phyloP scores from a whole-genome alignment of 1,140 invertebrate genomes.

The Papilio polyxenes region DNA sequence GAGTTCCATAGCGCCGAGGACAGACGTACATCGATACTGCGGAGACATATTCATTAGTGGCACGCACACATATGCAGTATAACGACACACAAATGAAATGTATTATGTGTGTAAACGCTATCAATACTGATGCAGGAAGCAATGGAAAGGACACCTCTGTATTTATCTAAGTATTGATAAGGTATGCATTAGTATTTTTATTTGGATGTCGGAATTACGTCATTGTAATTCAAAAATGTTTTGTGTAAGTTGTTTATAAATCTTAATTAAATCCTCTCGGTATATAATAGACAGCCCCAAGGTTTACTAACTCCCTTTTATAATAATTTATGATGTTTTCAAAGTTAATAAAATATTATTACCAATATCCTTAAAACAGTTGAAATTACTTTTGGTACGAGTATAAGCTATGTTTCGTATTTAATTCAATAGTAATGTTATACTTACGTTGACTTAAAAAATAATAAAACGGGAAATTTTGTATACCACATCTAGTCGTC shows the following conservation, averaged over 20 bases:
- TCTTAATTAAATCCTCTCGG: too few species aligned
- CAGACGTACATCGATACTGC: conserved; percentile 59
- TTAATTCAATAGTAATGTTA: conserved; percentile 1
- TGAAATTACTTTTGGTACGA: too few species aligned
- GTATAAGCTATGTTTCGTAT: too few species aligned
- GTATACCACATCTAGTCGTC: conserved; percentile 26
- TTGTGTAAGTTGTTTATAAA: too few species aligned
- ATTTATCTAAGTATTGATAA: background rate
- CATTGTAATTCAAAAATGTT: too few species aligned
- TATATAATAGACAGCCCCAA: too few species aligned
- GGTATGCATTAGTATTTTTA: too few species aligned
- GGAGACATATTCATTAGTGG: conserved; percentile 72
- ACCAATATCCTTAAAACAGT: too few species aligned
- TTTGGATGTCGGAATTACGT: background rate
- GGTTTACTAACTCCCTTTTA: too few species aligned
- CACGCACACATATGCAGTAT: conserved; percentile 45
- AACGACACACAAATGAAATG: conserved; percentile 49
- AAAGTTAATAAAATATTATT: too few species aligned
- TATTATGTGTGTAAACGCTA: conserved; percentile 49
- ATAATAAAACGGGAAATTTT: too few species aligned
- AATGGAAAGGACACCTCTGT: conserved; percentile 43
- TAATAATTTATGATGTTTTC: too few species aligned
- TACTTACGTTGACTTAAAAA: background rate
- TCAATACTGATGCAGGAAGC: conserved; percentile 45
- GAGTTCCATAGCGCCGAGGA: conserved; percentile 49